Conservation (phyloP, 2,888 invertebrate genomes). For the Gymnoscelis rufifasciata region DNA sequence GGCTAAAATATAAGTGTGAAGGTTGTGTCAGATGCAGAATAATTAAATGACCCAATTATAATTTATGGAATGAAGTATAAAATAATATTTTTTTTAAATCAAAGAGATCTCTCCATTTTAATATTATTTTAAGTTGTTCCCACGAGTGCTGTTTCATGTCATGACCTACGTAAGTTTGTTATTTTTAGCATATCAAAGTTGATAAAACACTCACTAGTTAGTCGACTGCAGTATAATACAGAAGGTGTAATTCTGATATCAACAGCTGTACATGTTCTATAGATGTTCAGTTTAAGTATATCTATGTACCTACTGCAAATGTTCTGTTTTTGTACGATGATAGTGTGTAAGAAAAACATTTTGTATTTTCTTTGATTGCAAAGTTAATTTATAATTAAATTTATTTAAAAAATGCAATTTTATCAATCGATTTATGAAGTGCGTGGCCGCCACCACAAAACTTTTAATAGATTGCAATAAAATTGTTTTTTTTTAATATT, state of each 20-base stretch:
- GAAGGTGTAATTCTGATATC: conserved; percentile 41
- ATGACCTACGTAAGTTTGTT: conserved; percentile 46
- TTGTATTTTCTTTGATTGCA: no score
- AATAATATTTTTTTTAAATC: no score
- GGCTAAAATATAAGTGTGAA: no score
- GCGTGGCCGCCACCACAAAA: conserved; percentile 73
- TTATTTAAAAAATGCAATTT: conserved; percentile 35
- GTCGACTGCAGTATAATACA: conserved; percentile 35
- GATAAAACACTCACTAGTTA: conserved; percentile 50
- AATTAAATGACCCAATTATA: no score
- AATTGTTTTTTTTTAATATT: conserved; percentile 29
- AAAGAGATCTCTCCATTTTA: neutral
- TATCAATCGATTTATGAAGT: conserved; percentile 45
- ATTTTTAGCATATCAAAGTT: conserved; percentile 65
- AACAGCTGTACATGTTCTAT: neutral
- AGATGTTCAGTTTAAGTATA: no score
- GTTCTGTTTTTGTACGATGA: no score
- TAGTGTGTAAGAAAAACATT: no score
- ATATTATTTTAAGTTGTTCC: conserved; percentile 34
- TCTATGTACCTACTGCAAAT: no score
- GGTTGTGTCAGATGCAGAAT: no score
- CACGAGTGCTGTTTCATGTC: conserved; percentile 42
- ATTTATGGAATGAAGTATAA: no score
- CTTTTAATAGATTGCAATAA: conserved; percentile 40
- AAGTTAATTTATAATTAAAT: no score